Evolutionary conservation across 2,888 invertebrate species (phyloP).

Genomic region (Globia sparganii): DNA sequence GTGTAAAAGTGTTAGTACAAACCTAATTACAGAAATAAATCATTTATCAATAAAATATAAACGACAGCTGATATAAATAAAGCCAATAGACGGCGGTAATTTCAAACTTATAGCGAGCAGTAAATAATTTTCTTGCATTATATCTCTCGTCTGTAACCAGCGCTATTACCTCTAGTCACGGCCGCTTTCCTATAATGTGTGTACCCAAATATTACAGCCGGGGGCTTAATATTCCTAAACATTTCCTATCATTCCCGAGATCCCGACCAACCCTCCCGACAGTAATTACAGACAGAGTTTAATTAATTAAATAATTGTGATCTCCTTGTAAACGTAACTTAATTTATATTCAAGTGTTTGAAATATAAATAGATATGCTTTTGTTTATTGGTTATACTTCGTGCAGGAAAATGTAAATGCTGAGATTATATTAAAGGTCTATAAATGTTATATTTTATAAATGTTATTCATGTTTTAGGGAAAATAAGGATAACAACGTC

Average conservation of each 20-base stretch:
- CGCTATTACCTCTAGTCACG: slow-evolving; percentile 60
- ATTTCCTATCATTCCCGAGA: slow-evolving; percentile 73
- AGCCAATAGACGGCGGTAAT: slow-evolving; percentile 31
- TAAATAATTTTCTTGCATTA: slow-evolving; percentile 57
- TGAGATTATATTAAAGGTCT: not conserved
- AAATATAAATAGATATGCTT: slow-evolving; percentile 37
- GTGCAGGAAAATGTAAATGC: slow-evolving; percentile 18
- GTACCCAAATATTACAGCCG: slow-evolving; percentile 67
- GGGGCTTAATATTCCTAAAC: slow-evolving; percentile 73
- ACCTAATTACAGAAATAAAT: not conserved
- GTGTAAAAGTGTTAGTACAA: not conserved
- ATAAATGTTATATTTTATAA: not conserved
- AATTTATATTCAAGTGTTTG: slow-evolving; percentile 61
- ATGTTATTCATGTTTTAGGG: not conserved
- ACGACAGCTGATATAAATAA: slow-evolving; percentile 3
- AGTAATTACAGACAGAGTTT: slow-evolving; percentile 70
- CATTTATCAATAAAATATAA: not conserved
- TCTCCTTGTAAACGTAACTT: slow-evolving; percentile 65
- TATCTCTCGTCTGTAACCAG: slow-evolving; percentile 44
- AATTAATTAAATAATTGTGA: slow-evolving; percentile 78
- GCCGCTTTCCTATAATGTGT: slow-evolving; percentile 65
- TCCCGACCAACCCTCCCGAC: slow-evolving; percentile 71
- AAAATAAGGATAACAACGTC: not conserved
- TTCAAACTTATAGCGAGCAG: slow-evolving; percentile 64
- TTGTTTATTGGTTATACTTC: slow-evolving; percentile 24